phyloP scores from a whole-genome alignment of 1,140 invertebrate species.

The Matsumurasca onukii region DNA sequence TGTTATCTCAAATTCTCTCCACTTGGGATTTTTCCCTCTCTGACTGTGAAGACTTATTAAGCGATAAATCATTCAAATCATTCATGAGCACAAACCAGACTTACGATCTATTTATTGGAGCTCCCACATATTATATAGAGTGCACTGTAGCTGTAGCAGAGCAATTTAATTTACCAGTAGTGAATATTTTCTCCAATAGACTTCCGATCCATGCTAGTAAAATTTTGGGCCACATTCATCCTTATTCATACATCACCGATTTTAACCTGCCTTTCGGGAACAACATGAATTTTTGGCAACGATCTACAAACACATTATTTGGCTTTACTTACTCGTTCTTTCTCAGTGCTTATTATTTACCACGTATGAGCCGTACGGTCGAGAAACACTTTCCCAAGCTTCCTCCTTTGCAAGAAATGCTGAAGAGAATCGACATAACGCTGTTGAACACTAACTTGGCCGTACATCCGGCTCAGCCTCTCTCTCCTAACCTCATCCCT shows the following conservation, averaged over 20 bases:
- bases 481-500: neutral
- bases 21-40: neutral
- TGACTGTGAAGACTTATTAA: neutral
- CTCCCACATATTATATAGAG: neutral
- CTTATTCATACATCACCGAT: neutral
- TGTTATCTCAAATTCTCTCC: neutral
- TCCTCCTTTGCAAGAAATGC: conserved; percentile 12
- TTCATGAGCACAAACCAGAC: neutral
- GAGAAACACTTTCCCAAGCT: neutral
- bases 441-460: conserved; percentile 7
- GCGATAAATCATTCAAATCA: neutral
- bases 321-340: neutral
- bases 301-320: neutral
- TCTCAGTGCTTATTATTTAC: neutral
- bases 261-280: neutral
- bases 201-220: conserved; percentile 2
- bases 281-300: conserved; percentile 8
- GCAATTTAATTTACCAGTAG: neutral
- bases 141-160: conserved; percentile 5
- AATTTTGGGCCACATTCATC: neutral
- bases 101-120: conserved; percentile 11
- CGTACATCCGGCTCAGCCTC: neutral
- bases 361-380: neutral
- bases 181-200: conserved; percentile 12
- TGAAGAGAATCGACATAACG: neutral